These are phyloP conservation scores for Hippoglossus hippoglossus DNA, from an alignment of 2,797 vertebrate genomes.

Conservation along the genomic window DNA sequence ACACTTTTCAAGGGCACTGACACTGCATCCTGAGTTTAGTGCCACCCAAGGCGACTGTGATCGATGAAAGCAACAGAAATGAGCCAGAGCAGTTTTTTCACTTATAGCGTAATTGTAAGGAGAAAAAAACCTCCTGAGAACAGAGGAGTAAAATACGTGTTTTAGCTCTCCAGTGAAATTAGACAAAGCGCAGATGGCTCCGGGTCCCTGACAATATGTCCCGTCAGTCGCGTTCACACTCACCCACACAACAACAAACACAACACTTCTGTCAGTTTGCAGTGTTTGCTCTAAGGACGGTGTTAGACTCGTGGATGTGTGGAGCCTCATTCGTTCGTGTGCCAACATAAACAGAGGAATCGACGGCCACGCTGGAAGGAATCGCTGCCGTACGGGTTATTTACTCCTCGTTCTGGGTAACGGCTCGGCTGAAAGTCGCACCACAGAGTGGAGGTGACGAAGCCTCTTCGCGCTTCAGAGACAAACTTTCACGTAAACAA, in stretches of 20 bases:
- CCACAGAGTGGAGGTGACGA: slow-evolving; percentile 50
- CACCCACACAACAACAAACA: slow-evolving; percentile 20
- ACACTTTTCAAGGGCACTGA: too few relatives aligned
- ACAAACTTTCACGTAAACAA: slow-evolving; percentile 64
- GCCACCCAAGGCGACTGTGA: too few relatives aligned
- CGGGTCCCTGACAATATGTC: slow-evolving; percentile 49
- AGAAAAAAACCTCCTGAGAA: slow-evolving; percentile 3
- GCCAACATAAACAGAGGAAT: slow-evolving; percentile 65
- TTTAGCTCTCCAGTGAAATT: slow-evolving; percentile 25
- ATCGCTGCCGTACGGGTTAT: slow-evolving; percentile 56
- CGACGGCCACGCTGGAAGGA: slow-evolving; percentile 32
- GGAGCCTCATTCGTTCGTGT: slow-evolving; percentile 56
- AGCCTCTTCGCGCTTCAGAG: slow-evolving; percentile 55
- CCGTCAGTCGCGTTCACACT: slow-evolving; percentile 31
- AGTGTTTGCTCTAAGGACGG: slow-evolving; percentile 60
- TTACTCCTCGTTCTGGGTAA: slow-evolving; percentile 64
- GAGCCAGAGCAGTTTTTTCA: not conserved
- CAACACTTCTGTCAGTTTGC: slow-evolving; percentile 41
- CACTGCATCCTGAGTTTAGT: too few relatives aligned
- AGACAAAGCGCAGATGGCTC: slow-evolving; percentile 41
- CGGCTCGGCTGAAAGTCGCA: slow-evolving; percentile 63
- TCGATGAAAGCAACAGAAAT: not conserved
- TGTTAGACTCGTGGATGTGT: slow-evolving; percentile 67
- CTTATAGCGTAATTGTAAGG: not conserved
- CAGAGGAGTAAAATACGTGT: slow-evolving; percentile 7